Evolutionary conservation across 2,113 vertebrate species (phyloP).

Genomic region (Pithys albifrons): DNA sequence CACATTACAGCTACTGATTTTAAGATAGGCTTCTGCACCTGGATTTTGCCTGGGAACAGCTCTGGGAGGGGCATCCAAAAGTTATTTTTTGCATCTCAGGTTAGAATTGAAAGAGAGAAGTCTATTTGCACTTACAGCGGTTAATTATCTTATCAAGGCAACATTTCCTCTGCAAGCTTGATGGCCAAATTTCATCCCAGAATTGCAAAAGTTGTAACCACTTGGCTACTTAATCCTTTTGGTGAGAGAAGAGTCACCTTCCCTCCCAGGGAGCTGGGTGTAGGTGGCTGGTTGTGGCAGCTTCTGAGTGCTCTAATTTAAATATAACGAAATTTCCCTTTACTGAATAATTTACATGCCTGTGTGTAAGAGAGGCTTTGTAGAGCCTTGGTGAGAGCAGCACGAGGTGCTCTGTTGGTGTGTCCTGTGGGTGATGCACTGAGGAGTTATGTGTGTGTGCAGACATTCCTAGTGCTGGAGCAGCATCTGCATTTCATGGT

Average conservation of each 20-base stretch:
- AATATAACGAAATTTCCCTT: not conserved
- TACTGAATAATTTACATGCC: not conserved
- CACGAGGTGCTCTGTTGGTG: fast-evolving
- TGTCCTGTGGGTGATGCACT: fast-evolving
- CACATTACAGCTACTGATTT: fast-evolving
- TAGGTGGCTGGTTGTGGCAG: not conserved
- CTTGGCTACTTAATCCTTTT: not conserved
- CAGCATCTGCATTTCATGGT: fast-evolving
- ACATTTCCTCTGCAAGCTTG: fast-evolving
- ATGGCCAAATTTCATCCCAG: not conserved
- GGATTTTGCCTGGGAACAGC: fast-evolving
- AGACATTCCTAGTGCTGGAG: fast-evolving
- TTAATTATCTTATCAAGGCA: not conserved
- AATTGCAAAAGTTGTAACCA: not conserved
- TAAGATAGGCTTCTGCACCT: not conserved
- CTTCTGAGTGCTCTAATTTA: not conserved
- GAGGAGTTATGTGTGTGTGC: fast-evolving
- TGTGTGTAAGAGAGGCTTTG: fast-evolving
- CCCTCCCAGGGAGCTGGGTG: not conserved
- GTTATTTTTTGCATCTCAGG: not conserved
- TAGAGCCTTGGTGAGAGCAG: not conserved
- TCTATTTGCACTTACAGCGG: fast-evolving
- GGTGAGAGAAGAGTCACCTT: not conserved
- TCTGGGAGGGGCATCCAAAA: not conserved
- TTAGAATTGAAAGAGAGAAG: not conserved